Evolutionary conservation across 92 coral and sea anemone species (phyloP).

Genomic region (Actinostola sp.): DNA sequence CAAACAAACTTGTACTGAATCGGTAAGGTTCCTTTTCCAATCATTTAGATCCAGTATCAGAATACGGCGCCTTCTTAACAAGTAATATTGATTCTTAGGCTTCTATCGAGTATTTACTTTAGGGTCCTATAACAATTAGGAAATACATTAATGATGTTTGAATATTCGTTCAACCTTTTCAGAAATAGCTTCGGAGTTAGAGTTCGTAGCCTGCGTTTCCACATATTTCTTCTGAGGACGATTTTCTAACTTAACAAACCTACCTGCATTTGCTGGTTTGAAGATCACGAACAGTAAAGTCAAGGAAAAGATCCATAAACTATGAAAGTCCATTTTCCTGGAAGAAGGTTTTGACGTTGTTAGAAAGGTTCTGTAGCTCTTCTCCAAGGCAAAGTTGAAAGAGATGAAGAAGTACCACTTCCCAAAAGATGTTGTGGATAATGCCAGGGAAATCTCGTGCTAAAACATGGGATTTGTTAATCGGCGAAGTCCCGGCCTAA

Average conservation of each 20-base stretch:
- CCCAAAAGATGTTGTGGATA: neutral
- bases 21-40: no score
- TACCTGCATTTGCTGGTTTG: neutral
- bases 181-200: no score
- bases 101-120: no score
- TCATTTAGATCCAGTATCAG: no score
- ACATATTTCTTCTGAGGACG: neutral
- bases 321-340: neutral
- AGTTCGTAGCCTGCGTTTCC: no score
- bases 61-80: no score
- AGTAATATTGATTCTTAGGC: no score
- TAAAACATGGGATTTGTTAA: conserved; percentile 16
- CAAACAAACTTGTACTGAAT: no score
- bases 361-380: no score
- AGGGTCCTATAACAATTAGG: no score
- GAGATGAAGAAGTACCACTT: neutral
- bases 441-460: neutral
- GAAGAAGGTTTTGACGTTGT: neutral
- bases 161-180: no score
- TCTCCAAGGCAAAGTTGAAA: neutral
- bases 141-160: no score
- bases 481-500: conserved; percentile 12
- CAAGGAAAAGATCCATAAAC: conserved; percentile 1
- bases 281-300: neutral
- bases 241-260: neutral